Conservation (phyloP, 2,888 invertebrate species). For the Tipula confusa region DNA sequence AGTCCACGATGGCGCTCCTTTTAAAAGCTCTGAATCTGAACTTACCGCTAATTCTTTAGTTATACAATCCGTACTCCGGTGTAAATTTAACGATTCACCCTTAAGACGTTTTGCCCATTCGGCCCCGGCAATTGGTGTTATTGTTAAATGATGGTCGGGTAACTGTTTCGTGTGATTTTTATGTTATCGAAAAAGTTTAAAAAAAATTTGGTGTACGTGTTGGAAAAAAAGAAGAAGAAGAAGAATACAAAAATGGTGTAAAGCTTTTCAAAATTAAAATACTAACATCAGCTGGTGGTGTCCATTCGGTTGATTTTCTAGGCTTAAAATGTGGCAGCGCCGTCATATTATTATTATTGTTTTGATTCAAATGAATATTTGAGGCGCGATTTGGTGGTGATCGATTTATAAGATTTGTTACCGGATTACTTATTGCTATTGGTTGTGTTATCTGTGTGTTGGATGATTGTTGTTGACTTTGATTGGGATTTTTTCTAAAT, state of each 20-base stretch:
- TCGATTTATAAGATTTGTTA: constrained; percentile 29
- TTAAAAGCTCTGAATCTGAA: constrained; percentile 48
- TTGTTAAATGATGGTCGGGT: constrained; percentile 55
- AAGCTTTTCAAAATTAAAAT: constrained; percentile 38
- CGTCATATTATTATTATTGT: constrained; percentile 50
- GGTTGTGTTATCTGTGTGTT: not conserved
- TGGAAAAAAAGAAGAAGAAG: not conserved
- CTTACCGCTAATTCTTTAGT: constrained; percentile 52
- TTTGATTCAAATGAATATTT: not conserved
- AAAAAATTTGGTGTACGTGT: not conserved
- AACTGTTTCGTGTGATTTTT: constrained; percentile 45
- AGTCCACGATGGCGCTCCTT: constrained; percentile 57
- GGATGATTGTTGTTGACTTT: constrained; percentile 34
- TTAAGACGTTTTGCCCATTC: constrained; percentile 65
- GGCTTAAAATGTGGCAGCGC: constrained; percentile 56
- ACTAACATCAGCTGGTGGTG: constrained; percentile 48
- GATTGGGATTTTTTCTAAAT: constrained; percentile 46
- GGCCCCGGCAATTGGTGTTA: constrained; percentile 59
- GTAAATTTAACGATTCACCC: constrained; percentile 57
- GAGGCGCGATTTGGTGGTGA: constrained; percentile 39
- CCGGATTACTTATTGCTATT: not conserved
- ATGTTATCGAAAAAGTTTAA: not conserved
- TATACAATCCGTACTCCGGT: constrained; percentile 75
- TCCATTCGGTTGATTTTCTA: constrained; percentile 56
- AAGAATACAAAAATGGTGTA: not conserved